Conservation (phyloP, 1,140 invertebrate species). For the Parapsyche elsis region DNA sequence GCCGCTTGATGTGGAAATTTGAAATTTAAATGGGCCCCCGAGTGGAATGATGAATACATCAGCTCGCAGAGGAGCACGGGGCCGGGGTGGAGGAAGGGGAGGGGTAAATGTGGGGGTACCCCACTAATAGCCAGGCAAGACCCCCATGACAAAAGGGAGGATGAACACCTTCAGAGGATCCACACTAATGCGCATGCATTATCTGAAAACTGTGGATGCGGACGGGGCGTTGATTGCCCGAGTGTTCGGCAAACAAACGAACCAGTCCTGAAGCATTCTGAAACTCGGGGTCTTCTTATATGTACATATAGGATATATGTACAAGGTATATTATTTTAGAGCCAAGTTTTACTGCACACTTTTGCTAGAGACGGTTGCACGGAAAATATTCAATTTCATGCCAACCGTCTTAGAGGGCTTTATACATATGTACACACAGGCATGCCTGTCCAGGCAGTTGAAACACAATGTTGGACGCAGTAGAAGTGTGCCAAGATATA, state of each 20-base stretch:
- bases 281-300: too few species aligned
- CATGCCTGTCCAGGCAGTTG: too few species aligned
- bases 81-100: neutral
- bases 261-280: neutral
- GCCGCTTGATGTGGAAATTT: conserved; percentile 52
- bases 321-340: too few species aligned
- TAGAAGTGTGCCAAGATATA: too few species aligned
- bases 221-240: neutral
- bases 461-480: too few species aligned
- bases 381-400: too few species aligned
- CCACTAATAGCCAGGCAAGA: neutral
- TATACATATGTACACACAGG: too few species aligned
- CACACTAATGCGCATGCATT: conserved; percentile 27
- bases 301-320: too few species aligned
- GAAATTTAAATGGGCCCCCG: conserved; percentile 52
- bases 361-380: too few species aligned
- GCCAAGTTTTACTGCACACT: too few species aligned
- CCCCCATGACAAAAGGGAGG: neutral
- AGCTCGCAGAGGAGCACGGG: neutral
- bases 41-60: conserved; percentile 38
- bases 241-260: neutral
- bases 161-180: neutral
- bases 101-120: neutral
- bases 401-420: too few species aligned
- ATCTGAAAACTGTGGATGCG: conserved; percentile 11